Base-by-base conservation (phyloP, 2,113 vertebrate genomes). In the Indicator maculatus region DNA sequence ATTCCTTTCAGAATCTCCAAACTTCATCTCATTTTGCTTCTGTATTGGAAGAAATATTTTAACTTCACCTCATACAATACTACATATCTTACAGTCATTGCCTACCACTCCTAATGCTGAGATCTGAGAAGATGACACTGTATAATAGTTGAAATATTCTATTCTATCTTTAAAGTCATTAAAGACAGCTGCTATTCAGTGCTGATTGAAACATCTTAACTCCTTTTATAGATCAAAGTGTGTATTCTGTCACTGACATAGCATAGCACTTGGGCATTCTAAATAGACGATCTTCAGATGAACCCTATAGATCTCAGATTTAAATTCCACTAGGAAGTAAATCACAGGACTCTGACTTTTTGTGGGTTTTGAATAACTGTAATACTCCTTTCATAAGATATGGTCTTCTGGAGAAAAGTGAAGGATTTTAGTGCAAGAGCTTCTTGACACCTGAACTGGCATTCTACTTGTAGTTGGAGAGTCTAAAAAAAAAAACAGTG, bases 171-270 rank as follows among this genome's bases (percentile, higher is more conserved):
- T 96, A 90, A 91, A 88, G 31, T 64, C 60, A 52, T 89, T 80
- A 91, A 83, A 90, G 85, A 74, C 93, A 96, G 67, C 90, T 96
- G 93, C 36, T 94, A 59, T 77, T 94, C 67, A 74, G 83, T 86
- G 79, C 41, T 95, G 90, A 94, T 70, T 91, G 83, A 91, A 93
- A 88, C 72, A 75, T 67, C 45, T 85, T 70, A 55, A 36, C 50
- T 85, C 18, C 82, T 95, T 93, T 71, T 91, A 70, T 66, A 95
- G 65, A 93, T 91, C 88, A 91, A 90, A 94, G 55, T 3, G 4
- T 39, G 31, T 88, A 39, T 30, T 39, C 27, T 86, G 56, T 55
- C 77, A 88, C 31, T 75, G 59, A 64, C 33, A 60, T 18, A 24
- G 52, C 1, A 0, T 39, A 50, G 44, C 44, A 86, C 86, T 78